phyloP scores from a whole-genome alignment of 1,140 invertebrate genomes.

The Helicoverpa armigera region DNA sequence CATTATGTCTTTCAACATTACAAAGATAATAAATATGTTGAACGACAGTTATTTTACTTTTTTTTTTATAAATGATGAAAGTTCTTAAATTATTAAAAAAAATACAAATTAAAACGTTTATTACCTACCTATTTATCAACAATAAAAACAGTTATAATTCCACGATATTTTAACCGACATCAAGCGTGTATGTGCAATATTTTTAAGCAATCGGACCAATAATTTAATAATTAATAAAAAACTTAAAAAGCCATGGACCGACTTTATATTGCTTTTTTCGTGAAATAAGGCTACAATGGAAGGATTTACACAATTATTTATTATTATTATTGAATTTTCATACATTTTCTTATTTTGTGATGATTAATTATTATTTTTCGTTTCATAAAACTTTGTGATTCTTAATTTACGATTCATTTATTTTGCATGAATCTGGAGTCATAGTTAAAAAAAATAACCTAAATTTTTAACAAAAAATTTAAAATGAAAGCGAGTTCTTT shows the following conservation, averaged over 20 bases:
- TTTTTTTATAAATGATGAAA: background rate
- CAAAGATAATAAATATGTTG: background rate
- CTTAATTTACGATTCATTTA: background rate
- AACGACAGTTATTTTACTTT: background rate
- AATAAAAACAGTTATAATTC: background rate
- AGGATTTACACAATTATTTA: constrained; percentile 27
- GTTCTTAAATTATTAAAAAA: background rate
- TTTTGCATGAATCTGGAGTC: background rate
- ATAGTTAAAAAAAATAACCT: no score
- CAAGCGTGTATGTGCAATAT: constrained; percentile 32
- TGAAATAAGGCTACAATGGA: constrained; percentile 41
- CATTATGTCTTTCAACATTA: background rate
- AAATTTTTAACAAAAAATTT: no score
- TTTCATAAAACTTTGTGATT: background rate
- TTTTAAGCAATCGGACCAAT: constrained; percentile 27
- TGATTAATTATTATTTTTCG: background rate
- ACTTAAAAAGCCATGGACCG: constrained; percentile 28
- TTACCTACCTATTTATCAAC: background rate
- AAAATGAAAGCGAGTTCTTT: no score
- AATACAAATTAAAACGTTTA: no score
- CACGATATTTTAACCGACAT: background rate
- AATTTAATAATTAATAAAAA: background rate
- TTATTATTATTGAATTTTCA: constrained; percentile 12
- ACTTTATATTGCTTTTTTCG: constrained; percentile 26
- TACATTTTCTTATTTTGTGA: background rate